Evolutionary conservation across 2,113 vertebrate species (phyloP), one percentile per base, ranked within the genome.

Genomic region (Arvicanthis niloticus): DNA sequence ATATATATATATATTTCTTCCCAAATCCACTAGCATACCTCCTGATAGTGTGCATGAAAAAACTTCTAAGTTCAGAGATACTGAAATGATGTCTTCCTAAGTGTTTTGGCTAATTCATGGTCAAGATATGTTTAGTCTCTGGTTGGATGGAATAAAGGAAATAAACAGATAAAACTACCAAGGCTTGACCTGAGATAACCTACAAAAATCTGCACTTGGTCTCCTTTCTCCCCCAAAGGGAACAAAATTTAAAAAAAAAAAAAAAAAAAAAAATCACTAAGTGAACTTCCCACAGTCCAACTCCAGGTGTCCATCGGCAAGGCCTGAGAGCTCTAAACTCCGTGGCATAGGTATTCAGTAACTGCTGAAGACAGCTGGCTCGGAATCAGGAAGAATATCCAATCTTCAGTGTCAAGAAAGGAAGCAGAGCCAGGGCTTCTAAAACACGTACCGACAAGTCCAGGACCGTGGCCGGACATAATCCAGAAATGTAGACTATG

Each of bases 381-480:
- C 96, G 51, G 60, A 95, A 96, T 93, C 88, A 98, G 97, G 97
- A 96, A 97, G 95, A 95, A 98, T 53, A 97, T 29, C 15, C 96
- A 97, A 80, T 97, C 97, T 97, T 98, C 97, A 87, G 95, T 96
- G 97, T 88, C 97, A 96, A 78, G 67, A 51, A 88, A 68, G 48
- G 53, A 91, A 89, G 89, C 24, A 22, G 65, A 93, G 60, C 93
- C 42, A 91, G 67, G 62, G n/a, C 29, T 97, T 98, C 98, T 98
- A 99, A 96, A 99, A 98, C 95, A 98, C 98, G 2, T 72, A 73
- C 12, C 98, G 98, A 97, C 99, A 99, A 0, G 98, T 99, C 99
- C 99, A 99, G 0, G 99, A 99, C 10, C 99, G 99, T 88, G 99
- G 99, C 96, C 98, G 99, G 98, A 99, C 90, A 73, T 99, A 98